A percentile compares a stretch with the other conserved stretches of the same genome.
Evolutionary conservation across 2,113 vertebrate genomes (phyloP).

Genomic region (Neodon shergylaensis): DNA sequence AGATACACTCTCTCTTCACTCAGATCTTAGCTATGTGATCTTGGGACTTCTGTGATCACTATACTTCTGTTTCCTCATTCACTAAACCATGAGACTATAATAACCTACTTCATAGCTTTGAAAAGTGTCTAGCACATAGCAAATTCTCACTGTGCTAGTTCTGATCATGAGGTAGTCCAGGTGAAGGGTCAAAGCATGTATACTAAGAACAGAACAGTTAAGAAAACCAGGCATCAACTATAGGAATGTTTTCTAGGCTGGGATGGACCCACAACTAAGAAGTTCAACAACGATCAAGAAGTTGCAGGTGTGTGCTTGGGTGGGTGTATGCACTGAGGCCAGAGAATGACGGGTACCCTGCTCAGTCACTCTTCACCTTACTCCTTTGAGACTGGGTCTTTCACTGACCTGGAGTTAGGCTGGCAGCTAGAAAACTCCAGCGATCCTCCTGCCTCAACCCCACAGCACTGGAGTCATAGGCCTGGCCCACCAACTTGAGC

Average conservation of each 20-base stretch:
- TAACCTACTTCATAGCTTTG: neutral
- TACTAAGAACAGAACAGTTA: neutral
- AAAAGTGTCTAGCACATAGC: neutral
- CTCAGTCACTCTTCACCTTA: neutral
- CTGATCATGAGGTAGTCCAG: neutral
- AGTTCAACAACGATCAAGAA: neutral
- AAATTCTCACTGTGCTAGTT: neutral
- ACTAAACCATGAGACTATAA: neutral
- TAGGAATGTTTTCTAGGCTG: neutral
- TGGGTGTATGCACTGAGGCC: neutral
- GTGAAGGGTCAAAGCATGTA: neutral
- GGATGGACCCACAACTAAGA: neutral
- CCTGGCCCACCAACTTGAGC: neutral
- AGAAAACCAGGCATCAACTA: neutral
- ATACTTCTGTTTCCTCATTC: conserved; percentile 21
- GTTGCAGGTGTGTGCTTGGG: neutral
- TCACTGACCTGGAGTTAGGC: neutral
- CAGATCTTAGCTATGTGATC: neutral
- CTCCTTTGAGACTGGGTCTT: neutral
- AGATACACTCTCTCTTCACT: neutral
- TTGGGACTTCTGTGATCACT: neutral
- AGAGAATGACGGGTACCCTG: neutral
- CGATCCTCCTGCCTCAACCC: neutral
- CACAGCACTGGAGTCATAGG: neutral
- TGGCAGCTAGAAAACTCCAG: neutral